Evolutionary conservation across 1,140 invertebrate species (phyloP), one percentile per base, ranked within the genome.

Genomic region (Papilio polyxenes): DNA sequence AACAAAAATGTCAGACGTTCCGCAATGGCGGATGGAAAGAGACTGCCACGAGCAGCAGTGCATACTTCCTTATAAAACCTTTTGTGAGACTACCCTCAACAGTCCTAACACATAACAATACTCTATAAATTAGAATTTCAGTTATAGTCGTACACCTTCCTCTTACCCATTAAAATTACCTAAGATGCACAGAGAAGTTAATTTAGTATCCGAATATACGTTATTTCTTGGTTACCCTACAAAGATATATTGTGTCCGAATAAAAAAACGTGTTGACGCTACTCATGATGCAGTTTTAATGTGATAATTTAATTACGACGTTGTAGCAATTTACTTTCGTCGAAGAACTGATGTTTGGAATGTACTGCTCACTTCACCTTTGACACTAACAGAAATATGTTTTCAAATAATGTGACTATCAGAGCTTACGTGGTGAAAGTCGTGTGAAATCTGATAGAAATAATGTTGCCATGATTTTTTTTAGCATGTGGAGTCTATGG

Each of bases 271-370:
- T 72, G 69, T 72, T 72, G 69, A 37, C 69, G 37, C 69, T 17
- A 75, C 17, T 75, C 74, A 49, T 75, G 40, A 75, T 75, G 74
- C 40, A 75, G 40, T 75, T 72, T 37, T 75, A 75, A 75, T 75
- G 74, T 48, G 74, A 75, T 75, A 75, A 75, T 75, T n/a, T n/a
- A 31, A 44, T 31, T 74, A 17, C 51, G n/a, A 62, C 69, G 40
- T 4, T 74, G 69, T 17, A 44, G 69, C 69, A 74, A 74, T 74
- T 74, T 74, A 37, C 40, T 44, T 74, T 74, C 69, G 15, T 74
- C 23, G 69, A 13, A 7, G n/a, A 20, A 62, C 59, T n/a, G 59
- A 62, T 62, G 59, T 62, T n/a, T 62, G 8, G 59, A 53, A 53
- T 23, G 20, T 62, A 62, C 59, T 23, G 20, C 51, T 31, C 23